Conservation (phyloP, 2,797 vertebrate species). For the Podarcis siculus region DNA sequence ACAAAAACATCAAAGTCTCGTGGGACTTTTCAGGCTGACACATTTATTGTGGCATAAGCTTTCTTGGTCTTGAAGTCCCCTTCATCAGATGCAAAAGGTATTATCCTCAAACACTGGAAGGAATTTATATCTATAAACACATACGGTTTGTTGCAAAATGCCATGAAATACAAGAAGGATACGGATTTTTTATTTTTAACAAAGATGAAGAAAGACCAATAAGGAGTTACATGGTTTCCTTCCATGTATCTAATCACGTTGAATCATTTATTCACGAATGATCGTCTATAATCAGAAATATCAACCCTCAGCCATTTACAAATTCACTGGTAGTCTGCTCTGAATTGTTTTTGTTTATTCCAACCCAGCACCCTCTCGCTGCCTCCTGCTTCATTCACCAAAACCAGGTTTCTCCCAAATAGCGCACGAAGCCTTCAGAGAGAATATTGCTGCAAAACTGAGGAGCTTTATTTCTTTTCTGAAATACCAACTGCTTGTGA, state of each 20-base stretch:
- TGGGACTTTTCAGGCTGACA: not conserved
- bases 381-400: slow-evolving; percentile 54
- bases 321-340: slow-evolving; percentile 40
- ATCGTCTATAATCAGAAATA: slow-evolving; percentile 27
- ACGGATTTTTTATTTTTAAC: not conserved
- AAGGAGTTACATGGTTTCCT: not conserved
- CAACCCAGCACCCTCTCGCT: slow-evolving; percentile 38
- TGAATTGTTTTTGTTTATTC: slow-evolving; percentile 52
- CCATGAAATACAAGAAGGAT: not conserved
- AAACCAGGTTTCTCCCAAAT: slow-evolving; percentile 65
- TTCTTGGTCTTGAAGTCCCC: not conserved
- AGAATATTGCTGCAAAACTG: slow-evolving; percentile 75
- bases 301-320: slow-evolving; percentile 17
- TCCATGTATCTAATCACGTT: slow-evolving; percentile 18
- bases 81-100: not conserved
- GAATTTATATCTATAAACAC: not conserved
- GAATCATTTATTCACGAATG: slow-evolving; percentile 48
- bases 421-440: slow-evolving; percentile 67
- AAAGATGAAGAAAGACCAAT: not conserved
- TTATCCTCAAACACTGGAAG: not conserved
- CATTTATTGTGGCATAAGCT: not conserved
- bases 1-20: not conserved
- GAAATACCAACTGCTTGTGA: slow-evolving; percentile 84
- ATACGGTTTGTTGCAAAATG: not conserved
- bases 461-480: slow-evolving; percentile 79